These are phyloP conservation scores for Antechinus stuartii DNA, from an alignment of 2,113 vertebrate genomes.

Conservation along the genomic window DNA sequence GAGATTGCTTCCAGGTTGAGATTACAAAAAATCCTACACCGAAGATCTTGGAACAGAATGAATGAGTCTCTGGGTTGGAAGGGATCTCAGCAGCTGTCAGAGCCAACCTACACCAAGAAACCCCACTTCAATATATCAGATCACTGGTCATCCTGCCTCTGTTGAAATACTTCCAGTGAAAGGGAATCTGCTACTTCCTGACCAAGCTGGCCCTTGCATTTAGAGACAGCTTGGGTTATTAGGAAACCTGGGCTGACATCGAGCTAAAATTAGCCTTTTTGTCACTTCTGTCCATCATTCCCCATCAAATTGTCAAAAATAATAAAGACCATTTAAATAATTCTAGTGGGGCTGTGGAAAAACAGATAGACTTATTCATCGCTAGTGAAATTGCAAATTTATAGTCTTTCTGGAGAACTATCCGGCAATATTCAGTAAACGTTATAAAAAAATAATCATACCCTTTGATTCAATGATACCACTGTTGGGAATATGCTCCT, in stretches of 20 bases:
- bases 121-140: neutral
- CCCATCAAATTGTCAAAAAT: neutral
- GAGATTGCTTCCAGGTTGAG: neutral
- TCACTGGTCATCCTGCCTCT: neutral
- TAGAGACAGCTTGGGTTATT: neutral
- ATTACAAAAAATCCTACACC: neutral
- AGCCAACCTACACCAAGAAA: neutral
- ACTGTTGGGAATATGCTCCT: neutral
- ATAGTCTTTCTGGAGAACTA: neutral
- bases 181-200: neutral
- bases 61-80: neutral
- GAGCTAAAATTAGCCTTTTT: neutral
- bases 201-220: neutral
- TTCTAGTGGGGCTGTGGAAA: neutral
- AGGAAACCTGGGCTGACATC: neutral
- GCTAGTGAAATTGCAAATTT: neutral
- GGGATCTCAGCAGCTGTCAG: neutral
- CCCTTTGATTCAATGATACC: neutral
- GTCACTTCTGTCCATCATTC: neutral
- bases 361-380: neutral
- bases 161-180: neutral
- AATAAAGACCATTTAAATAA: neutral
- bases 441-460: neutral
- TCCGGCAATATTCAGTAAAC: neutral
- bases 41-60: neutral